phyloP scores from a whole-genome alignment of 1,140 invertebrate species.

The Cephus cinctus region DNA sequence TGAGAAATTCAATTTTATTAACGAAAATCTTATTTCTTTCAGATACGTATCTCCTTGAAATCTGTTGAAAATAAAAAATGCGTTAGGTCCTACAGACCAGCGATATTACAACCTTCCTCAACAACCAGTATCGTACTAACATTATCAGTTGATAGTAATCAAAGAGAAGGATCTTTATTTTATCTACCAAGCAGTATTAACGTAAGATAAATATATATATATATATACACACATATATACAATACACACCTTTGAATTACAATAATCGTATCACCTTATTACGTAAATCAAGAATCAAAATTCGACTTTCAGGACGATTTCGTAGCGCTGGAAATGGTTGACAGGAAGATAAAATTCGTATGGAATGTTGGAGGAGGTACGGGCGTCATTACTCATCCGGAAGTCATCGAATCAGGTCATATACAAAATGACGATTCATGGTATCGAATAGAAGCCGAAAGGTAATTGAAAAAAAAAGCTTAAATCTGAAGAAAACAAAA shows the following conservation, averaged over 20 bases:
- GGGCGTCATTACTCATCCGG: constrained; percentile 64
- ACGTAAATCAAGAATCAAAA: too few relatives aligned
- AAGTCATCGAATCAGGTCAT: constrained; percentile 59
- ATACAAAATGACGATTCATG: constrained; percentile 66
- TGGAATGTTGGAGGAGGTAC: constrained; percentile 78
- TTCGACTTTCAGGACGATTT: constrained; percentile 61
- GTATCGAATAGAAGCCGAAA: constrained; percentile 71
- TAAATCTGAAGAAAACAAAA: constrained; percentile 21
- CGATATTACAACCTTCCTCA: constrained; percentile 64
- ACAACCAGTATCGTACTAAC: constrained; percentile 70
- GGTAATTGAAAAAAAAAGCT: constrained; percentile 46
- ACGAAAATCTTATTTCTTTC: constrained; percentile 28
- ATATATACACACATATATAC: too few relatives aligned
- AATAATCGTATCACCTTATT: too few relatives aligned
- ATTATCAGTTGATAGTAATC: constrained; percentile 63
- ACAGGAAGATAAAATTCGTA: constrained; percentile 70
- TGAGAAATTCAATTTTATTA: constrained; percentile 24
- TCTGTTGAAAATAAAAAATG: constrained; percentile 64
- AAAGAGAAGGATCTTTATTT: constrained; percentile 65
- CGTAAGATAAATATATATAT: constrained; percentile 42
- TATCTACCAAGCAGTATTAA: constrained; percentile 64
- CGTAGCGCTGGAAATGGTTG: constrained; percentile 75
- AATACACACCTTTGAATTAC: too few relatives aligned
- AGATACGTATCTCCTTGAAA: constrained; percentile 81
- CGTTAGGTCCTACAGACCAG: constrained; percentile 69